Evolutionary conservation across 2,113 vertebrate species (phyloP).

Genomic region (Sylvilagus bachmani): DNA sequence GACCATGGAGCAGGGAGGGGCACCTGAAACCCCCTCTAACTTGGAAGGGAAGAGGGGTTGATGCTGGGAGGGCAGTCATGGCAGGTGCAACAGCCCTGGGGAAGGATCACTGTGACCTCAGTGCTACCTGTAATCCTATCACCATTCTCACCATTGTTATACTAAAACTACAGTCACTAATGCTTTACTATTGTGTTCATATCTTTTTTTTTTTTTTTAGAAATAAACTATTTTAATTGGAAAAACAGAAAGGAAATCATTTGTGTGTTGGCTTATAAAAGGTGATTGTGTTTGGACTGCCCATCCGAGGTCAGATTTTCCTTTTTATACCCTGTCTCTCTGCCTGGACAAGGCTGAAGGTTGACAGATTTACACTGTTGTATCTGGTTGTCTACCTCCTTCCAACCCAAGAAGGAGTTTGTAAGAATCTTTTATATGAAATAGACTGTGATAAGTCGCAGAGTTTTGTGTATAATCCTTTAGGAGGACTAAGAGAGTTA

Average conservation of each 20-base stretch:
- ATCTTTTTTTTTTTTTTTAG: neutral
- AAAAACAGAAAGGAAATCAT: neutral
- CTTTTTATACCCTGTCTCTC: neutral
- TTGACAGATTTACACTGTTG: neutral
- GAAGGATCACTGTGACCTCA: neutral
- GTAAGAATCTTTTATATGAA: neutral
- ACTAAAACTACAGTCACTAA: neutral
- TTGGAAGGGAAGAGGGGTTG: neutral
- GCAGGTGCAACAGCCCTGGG: accelerated
- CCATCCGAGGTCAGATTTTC: neutral
- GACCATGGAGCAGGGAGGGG: neutral
- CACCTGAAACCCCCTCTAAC: neutral
- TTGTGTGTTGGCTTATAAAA: neutral
- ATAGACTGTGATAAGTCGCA: neutral
- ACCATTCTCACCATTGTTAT: neutral
- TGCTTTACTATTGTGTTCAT: neutral
- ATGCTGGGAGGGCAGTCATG: accelerated
- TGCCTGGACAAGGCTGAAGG: neutral
- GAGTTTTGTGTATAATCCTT: neutral
- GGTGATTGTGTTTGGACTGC: neutral
- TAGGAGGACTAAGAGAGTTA: neutral
- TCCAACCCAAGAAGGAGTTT: neutral
- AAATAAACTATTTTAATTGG: constrained; percentile 32
- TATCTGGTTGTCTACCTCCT: neutral
- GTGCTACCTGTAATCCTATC: neutral